Base-by-base conservation (phyloP, 2,888 invertebrate species). In the Embidobia sp. region DNA sequence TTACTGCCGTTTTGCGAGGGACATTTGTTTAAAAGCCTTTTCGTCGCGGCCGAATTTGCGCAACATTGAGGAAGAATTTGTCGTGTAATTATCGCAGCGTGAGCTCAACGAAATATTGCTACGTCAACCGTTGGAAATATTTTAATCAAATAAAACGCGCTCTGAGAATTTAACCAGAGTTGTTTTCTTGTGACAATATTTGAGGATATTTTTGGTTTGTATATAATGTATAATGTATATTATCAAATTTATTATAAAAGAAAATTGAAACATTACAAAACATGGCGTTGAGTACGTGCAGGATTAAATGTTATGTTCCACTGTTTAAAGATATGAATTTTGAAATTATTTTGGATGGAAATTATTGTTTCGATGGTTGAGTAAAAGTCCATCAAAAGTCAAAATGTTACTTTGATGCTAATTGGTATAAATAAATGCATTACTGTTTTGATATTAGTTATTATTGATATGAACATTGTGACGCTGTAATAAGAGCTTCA, bases 21-120 rank as follows among this genome's bases (percentile, higher is more conserved):
- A 22, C 13, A n/a, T 35, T 35, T 4, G 6, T 35, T 40, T 27
- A 55, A 55, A 37, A 27, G 55, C 27, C 37, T 55, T 55, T 26
- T 3, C 51, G 10, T 4, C 11, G 55, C 27, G 48, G 31, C 6
- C 6, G 40, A 55, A 55, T 37, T 13, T 26, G 35, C 27, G 15
- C 40, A 26, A 27, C 8, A 26, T n/a, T 8, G 27, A 40, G 37
- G 10, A 40, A 26, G 26, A 19, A 5, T 22, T 40, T 40, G 16
- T 55, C 55, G 51, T 13, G 35, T 35, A 22, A 51, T 51, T 26
- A 22, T 7, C 13, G 10, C 22, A 3, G 15, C 10, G 31, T 10
- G 1, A 3, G n/a, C 2, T 6, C 6, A 19, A 31, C 11, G 33
- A n/a, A 49, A 49, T 26, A 26, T 6, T 16, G 37, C 18, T 18